Percentiles rank a stretch among this genome's conserved stretches.
phyloP scores from a whole-genome alignment of 2,888 invertebrate genomes.

The Trachelus iudaicus region DNA sequence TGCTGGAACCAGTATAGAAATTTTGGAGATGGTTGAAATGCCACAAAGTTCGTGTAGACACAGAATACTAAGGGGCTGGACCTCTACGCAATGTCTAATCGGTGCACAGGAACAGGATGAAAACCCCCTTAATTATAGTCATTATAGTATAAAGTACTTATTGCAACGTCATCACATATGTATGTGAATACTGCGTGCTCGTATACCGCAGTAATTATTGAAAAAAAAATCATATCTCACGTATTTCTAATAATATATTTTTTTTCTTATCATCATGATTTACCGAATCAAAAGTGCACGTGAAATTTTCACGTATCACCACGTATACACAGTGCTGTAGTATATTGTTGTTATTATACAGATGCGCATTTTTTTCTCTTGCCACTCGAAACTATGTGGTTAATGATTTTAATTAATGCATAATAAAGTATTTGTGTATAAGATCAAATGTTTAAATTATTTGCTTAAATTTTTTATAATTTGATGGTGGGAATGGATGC shows the following conservation, averaged over 20 bases:
- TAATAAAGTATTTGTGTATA: conserved; percentile 5
- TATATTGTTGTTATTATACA: neutral
- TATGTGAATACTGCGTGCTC: neutral
- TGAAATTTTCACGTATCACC: neutral
- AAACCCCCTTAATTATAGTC: neutral
- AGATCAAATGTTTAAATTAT: neutral
- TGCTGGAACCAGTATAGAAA: too few relatives aligned
- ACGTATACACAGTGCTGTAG: neutral
- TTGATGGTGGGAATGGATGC: neutral
- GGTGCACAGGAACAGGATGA: neutral
- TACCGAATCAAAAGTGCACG: neutral
- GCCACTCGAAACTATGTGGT: neutral
- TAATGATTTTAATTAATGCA: conserved; percentile 1
- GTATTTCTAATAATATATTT: neutral
- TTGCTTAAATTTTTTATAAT: neutral
- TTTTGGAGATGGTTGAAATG: too few relatives aligned
- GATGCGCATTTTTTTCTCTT: neutral
- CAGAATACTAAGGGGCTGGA: too few relatives aligned
- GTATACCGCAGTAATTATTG: neutral
- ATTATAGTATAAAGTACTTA: neutral
- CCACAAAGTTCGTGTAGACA: too few relatives aligned
- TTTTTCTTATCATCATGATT: neutral
- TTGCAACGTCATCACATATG: neutral
- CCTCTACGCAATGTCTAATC: too few relatives aligned
- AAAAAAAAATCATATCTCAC: neutral